Evolutionary conservation across 1,140 invertebrate species (phyloP), one percentile per base, ranked within the genome.

Genomic region (Eurosta solidaginis): DNA sequence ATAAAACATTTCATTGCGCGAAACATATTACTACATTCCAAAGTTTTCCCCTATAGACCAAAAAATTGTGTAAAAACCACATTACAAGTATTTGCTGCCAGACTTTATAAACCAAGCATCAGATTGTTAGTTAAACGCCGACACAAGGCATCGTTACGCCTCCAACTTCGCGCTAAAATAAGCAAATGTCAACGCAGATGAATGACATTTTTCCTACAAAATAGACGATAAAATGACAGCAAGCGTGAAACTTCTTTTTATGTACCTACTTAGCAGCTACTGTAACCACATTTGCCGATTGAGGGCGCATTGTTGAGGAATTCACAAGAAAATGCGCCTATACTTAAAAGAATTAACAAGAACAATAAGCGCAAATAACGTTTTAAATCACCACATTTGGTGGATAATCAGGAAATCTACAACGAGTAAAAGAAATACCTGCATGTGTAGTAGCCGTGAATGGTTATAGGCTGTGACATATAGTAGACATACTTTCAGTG

Each of bases 381-480:
- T 68, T 68, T 40, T 20, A 68, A 68, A 68, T 68, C 59, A 68
- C 59, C 59, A 68, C 59, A 68, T 68, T 68, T 68, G 59, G 59
- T 33, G 59, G 33, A 40, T 68, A 68, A 68, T 68, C 59, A 68
- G 59, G 59, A 68, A 68, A 68, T 68, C 59, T 68, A 40, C 36
- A 40, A 7, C 59, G 33, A 68, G 59, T 9, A 27, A 4, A 59
- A n/a, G 12, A 68, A 68, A 68, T 68, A 68, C 59, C 22, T 20
- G 59, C 20, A 68, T 17, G n/a, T n/a, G 59, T 68, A 22, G 36
- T 17, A 20, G 36, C 17, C 59, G 29, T n/a, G 33, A 10, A 68
- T 68, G 59, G 59, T 33, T 40, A 68, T 40, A 52, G 22, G 2
- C 20, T 7, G n/a, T 17, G 49, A 25, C 36, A 47, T 20, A 68